phyloP scores from a whole-genome alignment of 2,888 invertebrate species.

The Linnaemya vulpina region DNA sequence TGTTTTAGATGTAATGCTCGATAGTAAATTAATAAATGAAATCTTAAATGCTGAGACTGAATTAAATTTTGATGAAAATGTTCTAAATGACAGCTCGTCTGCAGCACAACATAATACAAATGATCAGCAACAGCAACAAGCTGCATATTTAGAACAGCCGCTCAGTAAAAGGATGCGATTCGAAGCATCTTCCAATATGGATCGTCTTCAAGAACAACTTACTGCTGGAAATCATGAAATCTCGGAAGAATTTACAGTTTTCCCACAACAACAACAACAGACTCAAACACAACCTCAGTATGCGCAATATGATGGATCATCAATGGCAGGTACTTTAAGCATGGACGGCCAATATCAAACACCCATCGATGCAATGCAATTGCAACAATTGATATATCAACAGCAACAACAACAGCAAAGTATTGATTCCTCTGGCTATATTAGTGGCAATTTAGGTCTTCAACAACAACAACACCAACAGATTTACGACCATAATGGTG shows the following conservation, averaged over 20 bases:
- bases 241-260: slow-evolving; percentile 72
- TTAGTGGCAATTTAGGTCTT: slow-evolving; percentile 63
- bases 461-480: slow-evolving; percentile 74
- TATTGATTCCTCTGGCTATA: slow-evolving; percentile 58
- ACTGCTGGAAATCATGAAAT: slow-evolving; percentile 60
- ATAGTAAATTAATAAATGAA: slow-evolving; percentile 81
- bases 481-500: slow-evolving; percentile 56
- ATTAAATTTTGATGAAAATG: slow-evolving; percentile 80
- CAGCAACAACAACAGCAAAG: slow-evolving; percentile 76
- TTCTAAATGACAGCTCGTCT: slow-evolving; percentile 68
- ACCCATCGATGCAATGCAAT: slow-evolving; percentile 78
- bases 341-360: slow-evolving; percentile 71
- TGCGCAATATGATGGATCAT: slow-evolving; percentile 63
- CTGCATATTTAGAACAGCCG: slow-evolving; percentile 73
- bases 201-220: slow-evolving; percentile 50
- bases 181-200: slow-evolving; percentile 73
- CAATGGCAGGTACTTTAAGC: slow-evolving; percentile 48
- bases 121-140: slow-evolving; percentile 53
- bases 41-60: slow-evolving; percentile 78
- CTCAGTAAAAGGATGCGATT: slow-evolving; percentile 78
- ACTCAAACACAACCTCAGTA: slow-evolving; percentile 56
- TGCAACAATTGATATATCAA: slow-evolving; percentile 79
- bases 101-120: slow-evolving; percentile 55
- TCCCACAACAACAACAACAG: slow-evolving; percentile 72
- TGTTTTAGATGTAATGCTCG: slow-evolving; percentile 80